Evolutionary conservation across 2,797 vertebrate species (phyloP).

Genomic region (Rhinichthys osculus): DNA sequence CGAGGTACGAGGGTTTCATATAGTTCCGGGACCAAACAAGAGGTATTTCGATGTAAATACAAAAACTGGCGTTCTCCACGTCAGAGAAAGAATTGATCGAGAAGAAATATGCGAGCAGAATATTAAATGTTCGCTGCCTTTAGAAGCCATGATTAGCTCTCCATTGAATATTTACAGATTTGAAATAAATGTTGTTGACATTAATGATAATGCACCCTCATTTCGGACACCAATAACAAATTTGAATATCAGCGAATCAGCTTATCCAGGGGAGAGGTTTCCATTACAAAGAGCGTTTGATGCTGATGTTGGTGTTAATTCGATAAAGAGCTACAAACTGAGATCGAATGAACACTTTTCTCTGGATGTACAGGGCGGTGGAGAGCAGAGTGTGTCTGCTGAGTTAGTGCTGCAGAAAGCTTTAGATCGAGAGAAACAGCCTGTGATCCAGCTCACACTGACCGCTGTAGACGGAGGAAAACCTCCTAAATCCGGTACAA

Average conservation of each 20-base stretch:
- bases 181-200: too few relatives aligned
- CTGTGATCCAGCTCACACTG: constrained; percentile 41
- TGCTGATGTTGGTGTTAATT: constrained; percentile 61
- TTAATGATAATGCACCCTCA: constrained; percentile 61
- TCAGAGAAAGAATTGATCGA: too few relatives aligned
- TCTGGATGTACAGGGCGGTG: constrained; percentile 55
- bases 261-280: constrained; percentile 65
- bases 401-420: constrained; percentile 20
- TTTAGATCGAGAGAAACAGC: constrained; percentile 62
- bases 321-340: constrained; percentile 63
- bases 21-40: too few relatives aligned
- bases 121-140: too few relatives aligned
- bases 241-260: constrained; percentile 67
- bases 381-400: background rate
- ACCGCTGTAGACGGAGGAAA: constrained; percentile 15
- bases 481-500: constrained; percentile 51
- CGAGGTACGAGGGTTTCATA: too few relatives aligned
- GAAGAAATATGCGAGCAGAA: too few relatives aligned
- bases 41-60: too few relatives aligned
- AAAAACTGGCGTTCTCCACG: too few relatives aligned
- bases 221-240: constrained; percentile 78
- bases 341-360: constrained; percentile 56
- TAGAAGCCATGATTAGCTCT: too few relatives aligned
- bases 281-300: constrained; percentile 54
- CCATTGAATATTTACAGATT: too few relatives aligned